Evolutionary conservation across 2,888 invertebrate species (phyloP), one percentile per base, ranked within the genome.

Genomic region (Hemithea aestivaria): DNA sequence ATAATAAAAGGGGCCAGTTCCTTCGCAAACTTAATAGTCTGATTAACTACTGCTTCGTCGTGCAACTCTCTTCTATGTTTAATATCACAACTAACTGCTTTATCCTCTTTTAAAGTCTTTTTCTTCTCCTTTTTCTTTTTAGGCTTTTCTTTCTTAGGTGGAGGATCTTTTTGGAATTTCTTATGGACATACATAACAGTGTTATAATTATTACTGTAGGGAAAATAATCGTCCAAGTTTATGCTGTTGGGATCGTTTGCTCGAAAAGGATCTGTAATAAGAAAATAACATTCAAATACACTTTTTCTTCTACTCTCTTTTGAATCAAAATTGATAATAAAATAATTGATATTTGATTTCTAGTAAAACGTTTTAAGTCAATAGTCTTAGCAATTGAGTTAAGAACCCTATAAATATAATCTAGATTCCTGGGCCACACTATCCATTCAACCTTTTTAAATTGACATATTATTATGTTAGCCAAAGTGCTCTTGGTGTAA

Each of bases 121-220:
- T 40, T 53, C 48, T 24, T 38, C 20, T 43, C 50, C n/a, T n/a
- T n/a, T n/a, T n/a, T n/a, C n/a, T n/a, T n/a, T n/a, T n/a, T n/a
- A n/a, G n/a, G n/a, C n/a, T n/a, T n/a, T 6, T 35, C 30, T 11
- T 46, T 37, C 41, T 49, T 16, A 16, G 16, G 16, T 16, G 2
- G 33, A 22, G 34, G 31, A 27, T 51, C 37, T 20, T 50, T 40
- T 7, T 71, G 48, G 43, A 62, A 70, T 47, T 66, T 81, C 57
- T 82, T 84, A 38, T 85, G 85, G 11, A 78, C 59, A 38, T 69
- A 85, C 23, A 76, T 65, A 16, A 77, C 62, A 1, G 80, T 75
- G 50, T 82, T 80, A 32, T 53, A 66, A 20, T 73, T 73, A 10
- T 65, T 64, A 45, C 66, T 57, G 29, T 70, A 59, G 10, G 75